phyloP scores from a whole-genome alignment of 1,140 invertebrate genomes.

The Telenomus remus region DNA sequence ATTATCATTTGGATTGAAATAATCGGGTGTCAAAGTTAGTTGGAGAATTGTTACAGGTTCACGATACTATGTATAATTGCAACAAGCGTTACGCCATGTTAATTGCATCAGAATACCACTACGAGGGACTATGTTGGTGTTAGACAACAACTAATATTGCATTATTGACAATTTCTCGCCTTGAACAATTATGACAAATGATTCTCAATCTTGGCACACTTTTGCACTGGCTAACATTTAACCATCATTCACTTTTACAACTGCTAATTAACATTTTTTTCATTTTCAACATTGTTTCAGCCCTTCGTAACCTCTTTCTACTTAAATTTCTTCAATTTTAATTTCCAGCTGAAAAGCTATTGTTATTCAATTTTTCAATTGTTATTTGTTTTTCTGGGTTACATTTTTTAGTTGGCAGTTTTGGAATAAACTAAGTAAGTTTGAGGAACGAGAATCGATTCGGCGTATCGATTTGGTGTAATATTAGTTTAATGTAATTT shows the following conservation, averaged over 20 bases:
- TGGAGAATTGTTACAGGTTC: conserved; percentile 56
- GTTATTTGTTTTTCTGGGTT: too few relatives aligned
- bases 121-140: conserved; percentile 45
- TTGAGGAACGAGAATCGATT: too few relatives aligned
- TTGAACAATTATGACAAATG: conserved; percentile 36
- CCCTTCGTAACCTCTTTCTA: too few relatives aligned
- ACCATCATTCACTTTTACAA: conserved; percentile 19
- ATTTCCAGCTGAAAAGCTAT: too few relatives aligned
- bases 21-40: conserved; percentile 46
- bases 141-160: conserved; percentile 47
- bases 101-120: conserved; percentile 59
- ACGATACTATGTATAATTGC: conserved; percentile 52
- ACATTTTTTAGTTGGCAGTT: too few relatives aligned
- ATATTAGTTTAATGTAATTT: conserved; percentile 48
- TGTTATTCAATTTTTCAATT: too few relatives aligned
- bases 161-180: conserved; percentile 47
- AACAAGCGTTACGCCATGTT: conserved; percentile 60
- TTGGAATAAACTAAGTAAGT: too few relatives aligned
- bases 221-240: conserved; percentile 25
- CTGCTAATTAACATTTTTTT: too few relatives aligned
- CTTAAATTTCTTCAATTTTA: too few relatives aligned
- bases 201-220: conserved; percentile 30
- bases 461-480: conserved; percentile 10
- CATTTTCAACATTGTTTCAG: too few relatives aligned
- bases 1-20: conserved; percentile 22